Evolutionary conservation across 92 coral and sea anemone genomes (phyloP), one percentile per base, ranked within the genome.

Genomic region (Phenganax stokvisi): DNA sequence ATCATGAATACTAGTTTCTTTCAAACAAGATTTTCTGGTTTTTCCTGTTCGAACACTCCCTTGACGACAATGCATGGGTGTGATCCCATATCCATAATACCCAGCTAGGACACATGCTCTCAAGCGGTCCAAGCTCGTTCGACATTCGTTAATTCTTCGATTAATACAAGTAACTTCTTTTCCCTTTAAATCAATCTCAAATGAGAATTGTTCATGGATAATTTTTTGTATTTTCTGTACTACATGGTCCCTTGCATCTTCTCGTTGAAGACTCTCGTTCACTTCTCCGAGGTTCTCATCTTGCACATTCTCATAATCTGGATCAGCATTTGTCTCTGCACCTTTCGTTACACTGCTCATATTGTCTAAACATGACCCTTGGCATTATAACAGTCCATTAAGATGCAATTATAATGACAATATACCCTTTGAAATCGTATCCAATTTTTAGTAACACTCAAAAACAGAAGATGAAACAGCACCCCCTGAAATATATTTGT

Each of bases 21-120:
- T 81, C 57, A 78, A 57, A 13, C 57, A 31, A 7, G 80, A 80
- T 0, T 57, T 85, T 30, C 57, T 54, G 71, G 82, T 76, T 28
- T 51, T 60, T 7, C 64, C 37, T 47, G 20, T 75, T 44, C 54
- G 54, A 28, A 28, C 53, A 12, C 59, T 44, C 17, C 20, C 17
- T n/a, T 51, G 61, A 13, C 66, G 64, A 9, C 44, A 71, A 52
- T 10, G 27, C 51, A n/a, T 60, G 55, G 76, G 82, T 0, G 89
- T 84, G 8, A 90, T 87, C 28, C 99, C 99, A 61, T 79, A 79
- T 12, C 83, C 83, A 88, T 96, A 96, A 51, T 96, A 96, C 58
- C 91, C 87, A 13, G 99, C 99, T 71, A 96, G 79, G 37, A 96
- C 87, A 55, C 99, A 96, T 56, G 99, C 97, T 64, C 99, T 83